phyloP scores from a whole-genome alignment of 1,140 invertebrate genomes.

The Drosophila ironensis region DNA sequence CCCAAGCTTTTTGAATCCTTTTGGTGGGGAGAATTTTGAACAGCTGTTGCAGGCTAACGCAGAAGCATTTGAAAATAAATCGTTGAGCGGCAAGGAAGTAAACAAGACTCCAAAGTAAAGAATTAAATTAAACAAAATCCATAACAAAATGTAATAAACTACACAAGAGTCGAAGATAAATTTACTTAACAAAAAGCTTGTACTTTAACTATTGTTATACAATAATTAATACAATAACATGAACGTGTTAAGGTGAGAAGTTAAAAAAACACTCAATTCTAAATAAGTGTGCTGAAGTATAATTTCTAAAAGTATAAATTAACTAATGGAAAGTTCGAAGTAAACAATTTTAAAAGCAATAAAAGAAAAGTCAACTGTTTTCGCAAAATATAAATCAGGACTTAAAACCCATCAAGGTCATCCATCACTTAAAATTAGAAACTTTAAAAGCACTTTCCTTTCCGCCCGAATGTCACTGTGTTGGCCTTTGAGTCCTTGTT shows the following conservation, averaged over 20 bases:
- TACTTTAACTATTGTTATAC: no score
- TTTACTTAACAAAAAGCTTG: no score
- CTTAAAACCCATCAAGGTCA: constrained; percentile 20
- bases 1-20: not conserved
- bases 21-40: constrained; percentile 14
- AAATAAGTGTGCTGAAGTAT: no score
- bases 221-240: no score
- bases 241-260: no score
- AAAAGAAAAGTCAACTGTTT: not conserved
- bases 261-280: no score
- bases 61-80: constrained; percentile 71
- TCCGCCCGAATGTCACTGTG: constrained; percentile 15
- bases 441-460: constrained; percentile 30
- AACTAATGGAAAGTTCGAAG: no score
- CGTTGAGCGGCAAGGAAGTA: constrained; percentile 66
- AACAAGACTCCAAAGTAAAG: not conserved
- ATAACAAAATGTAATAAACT: not conserved
- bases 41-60: constrained; percentile 42
- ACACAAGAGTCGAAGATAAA: no score
- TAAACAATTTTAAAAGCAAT: not conserved
- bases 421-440: constrained; percentile 19
- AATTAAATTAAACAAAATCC: not conserved
- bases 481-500: constrained; percentile 23
- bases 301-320: no score
- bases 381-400: not conserved